Evolutionary conservation across 2,113 vertebrate species (phyloP).

Genomic region (Carollia perspicillata): DNA sequence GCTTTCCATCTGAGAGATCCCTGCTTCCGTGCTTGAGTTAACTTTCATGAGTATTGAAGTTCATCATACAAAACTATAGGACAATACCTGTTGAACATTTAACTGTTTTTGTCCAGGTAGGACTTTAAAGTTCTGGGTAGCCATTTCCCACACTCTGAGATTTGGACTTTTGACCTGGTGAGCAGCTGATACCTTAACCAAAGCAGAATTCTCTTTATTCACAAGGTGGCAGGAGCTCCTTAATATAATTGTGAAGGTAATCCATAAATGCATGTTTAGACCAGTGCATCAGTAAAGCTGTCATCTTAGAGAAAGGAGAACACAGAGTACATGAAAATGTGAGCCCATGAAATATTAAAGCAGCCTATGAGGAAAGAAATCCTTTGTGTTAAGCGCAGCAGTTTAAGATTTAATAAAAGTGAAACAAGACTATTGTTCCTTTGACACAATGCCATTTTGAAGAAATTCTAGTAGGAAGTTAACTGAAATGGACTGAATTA

Average conservation of each 20-base stretch:
- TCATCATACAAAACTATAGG: background rate
- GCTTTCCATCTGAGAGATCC: conserved; percentile 14
- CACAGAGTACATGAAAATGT: background rate
- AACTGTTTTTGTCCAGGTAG: background rate
- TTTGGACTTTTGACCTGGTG: background rate
- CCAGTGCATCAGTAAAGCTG: conserved; percentile 16
- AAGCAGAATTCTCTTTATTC: background rate
- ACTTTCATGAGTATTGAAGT: background rate
- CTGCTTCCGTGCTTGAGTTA: background rate
- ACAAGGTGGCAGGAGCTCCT: background rate
- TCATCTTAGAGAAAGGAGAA: conserved; percentile 25
- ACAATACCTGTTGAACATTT: background rate
- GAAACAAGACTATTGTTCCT: background rate
- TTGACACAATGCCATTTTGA: background rate
- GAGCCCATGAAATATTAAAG: conserved; percentile 1
- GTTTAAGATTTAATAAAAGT: conserved; percentile 16
- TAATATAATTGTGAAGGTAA: background rate
- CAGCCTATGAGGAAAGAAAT: background rate
- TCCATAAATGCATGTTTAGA: conserved; percentile 24
- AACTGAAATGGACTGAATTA: conserved; percentile 27
- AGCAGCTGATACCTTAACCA: background rate
- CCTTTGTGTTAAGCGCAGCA: conserved; percentile 27
- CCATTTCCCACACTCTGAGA: background rate
- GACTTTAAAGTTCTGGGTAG: background rate
- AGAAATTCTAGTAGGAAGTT: conserved; percentile 2